Conservation (phyloP, 2,797 vertebrate genomes). For the Malacoctenus gilli region DNA sequence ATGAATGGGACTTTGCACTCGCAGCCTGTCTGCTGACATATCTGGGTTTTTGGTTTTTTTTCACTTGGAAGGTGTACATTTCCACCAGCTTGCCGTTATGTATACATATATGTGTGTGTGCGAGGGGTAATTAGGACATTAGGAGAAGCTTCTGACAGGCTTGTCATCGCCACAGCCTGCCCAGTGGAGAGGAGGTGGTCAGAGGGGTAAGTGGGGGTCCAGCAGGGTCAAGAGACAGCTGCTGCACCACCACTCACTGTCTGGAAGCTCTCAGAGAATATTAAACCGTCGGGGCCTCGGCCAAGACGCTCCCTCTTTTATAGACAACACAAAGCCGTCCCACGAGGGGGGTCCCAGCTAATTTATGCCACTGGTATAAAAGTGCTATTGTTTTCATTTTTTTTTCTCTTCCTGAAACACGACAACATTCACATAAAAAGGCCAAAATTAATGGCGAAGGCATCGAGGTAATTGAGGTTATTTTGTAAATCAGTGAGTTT, state of each 20-base stretch:
- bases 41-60: too few species aligned
- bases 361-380: slow-evolving; percentile 64
- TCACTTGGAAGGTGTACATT: slow-evolving; percentile 45
- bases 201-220: slow-evolving; percentile 74
- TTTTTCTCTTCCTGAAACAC: slow-evolving; percentile 29
- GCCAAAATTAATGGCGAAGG: slow-evolving; percentile 55
- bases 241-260: slow-evolving; percentile 78
- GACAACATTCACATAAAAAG: slow-evolving; percentile 54
- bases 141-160: slow-evolving; percentile 82
- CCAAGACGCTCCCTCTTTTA: slow-evolving; percentile 68
- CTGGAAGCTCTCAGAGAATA: slow-evolving; percentile 80
- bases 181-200: slow-evolving; percentile 75
- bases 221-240: slow-evolving; percentile 78
- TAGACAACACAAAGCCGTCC: slow-evolving; percentile 59
- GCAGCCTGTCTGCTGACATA: slow-evolving; percentile 59
- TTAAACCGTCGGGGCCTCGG: slow-evolving; percentile 70
- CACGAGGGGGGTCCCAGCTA: slow-evolving; percentile 40
- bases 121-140: slow-evolving; percentile 82
- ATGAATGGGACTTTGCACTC: slow-evolving; percentile 31
- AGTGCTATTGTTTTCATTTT: slow-evolving; percentile 34
- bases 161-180: slow-evolving; percentile 80
- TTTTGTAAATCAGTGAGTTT: slow-evolving; percentile 65
- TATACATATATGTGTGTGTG: slow-evolving; percentile 17
- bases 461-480: slow-evolving; percentile 63
- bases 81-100: slow-evolving; percentile 14